phyloP scores from a whole-genome alignment of 2,797 vertebrate species.

The Falco cherrug region DNA sequence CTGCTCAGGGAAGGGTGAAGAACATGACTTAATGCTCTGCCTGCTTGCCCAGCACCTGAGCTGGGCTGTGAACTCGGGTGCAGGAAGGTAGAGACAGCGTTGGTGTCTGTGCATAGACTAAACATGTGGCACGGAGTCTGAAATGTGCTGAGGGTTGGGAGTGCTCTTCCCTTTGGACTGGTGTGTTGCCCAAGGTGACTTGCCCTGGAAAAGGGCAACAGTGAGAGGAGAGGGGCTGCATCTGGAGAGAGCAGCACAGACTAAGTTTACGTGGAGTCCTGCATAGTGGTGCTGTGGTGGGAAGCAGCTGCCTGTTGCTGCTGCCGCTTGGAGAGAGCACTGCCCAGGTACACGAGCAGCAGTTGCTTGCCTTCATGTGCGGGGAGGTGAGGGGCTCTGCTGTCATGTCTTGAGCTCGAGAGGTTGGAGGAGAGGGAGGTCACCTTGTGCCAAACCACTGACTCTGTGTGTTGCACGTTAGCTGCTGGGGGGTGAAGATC shows the following conservation, averaged over 20 bases:
- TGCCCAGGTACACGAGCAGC: fast-evolving
- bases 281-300: fast-evolving
- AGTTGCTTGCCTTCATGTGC: fast-evolving
- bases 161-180: background rate
- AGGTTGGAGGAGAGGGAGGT: background rate
- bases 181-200: background rate
- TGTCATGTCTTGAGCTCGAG: background rate
- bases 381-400: background rate
- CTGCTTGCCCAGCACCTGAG: fast-evolving
- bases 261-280: fast-evolving
- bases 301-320: background rate
- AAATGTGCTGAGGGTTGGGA: background rate
- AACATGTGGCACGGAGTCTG: fast-evolving
- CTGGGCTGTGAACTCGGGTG: fast-evolving
- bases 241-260: background rate
- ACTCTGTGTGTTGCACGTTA: fast-evolving
- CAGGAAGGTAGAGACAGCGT: background rate
- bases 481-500: background rate
- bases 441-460: fast-evolving
- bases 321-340: background rate
- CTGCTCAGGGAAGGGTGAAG: fast-evolving
- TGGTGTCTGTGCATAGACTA: fast-evolving
- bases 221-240: background rate
- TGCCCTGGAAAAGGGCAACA: fast-evolving
- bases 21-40: background rate